These are phyloP conservation scores for Aphelenchoides bicaudatus DNA, from an alignment of 2,888 invertebrate species.

Conservation along the genomic window DNA sequence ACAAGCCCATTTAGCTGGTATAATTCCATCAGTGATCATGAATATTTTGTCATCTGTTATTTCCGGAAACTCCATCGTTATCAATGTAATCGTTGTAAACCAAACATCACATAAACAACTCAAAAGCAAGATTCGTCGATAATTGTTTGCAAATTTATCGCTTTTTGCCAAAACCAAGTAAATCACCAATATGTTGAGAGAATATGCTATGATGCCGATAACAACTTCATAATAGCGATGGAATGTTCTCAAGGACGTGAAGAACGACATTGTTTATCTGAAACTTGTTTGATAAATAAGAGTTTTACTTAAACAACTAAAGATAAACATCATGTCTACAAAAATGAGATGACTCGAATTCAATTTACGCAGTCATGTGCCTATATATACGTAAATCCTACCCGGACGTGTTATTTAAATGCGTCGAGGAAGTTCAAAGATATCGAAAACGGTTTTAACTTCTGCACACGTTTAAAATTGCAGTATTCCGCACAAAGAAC, in stretches of 20 bases:
- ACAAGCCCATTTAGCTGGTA: neutral
- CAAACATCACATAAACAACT: neutral
- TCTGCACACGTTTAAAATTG: too few species aligned
- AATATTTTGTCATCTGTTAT: slow-evolving; percentile 2
- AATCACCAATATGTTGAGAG: slow-evolving; percentile 2
- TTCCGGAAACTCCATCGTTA: slow-evolving; percentile 11
- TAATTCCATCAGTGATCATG: slow-evolving; percentile 10
- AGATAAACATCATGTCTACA: too few species aligned
- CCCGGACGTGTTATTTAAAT: too few species aligned
- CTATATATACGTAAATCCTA: too few species aligned
- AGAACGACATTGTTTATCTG: neutral
- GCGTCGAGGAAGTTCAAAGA: too few species aligned
- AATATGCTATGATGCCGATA: slow-evolving; percentile 2
- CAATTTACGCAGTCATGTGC: too few species aligned
- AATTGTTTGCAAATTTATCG: neutral
- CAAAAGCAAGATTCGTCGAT: slow-evolving; percentile 8
- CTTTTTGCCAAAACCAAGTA: neutral
- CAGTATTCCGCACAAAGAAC: too few species aligned
- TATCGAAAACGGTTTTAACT: too few species aligned
- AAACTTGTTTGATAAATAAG: too few species aligned
- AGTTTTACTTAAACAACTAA: too few species aligned
- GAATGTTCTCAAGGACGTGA: neutral
- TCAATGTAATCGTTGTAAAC: slow-evolving; percentile 8
- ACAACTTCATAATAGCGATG: neutral
- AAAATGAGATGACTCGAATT: too few species aligned